Evolutionary conservation across 2,888 invertebrate genomes (phyloP).

Genomic region (Craniophora ligustri): DNA sequence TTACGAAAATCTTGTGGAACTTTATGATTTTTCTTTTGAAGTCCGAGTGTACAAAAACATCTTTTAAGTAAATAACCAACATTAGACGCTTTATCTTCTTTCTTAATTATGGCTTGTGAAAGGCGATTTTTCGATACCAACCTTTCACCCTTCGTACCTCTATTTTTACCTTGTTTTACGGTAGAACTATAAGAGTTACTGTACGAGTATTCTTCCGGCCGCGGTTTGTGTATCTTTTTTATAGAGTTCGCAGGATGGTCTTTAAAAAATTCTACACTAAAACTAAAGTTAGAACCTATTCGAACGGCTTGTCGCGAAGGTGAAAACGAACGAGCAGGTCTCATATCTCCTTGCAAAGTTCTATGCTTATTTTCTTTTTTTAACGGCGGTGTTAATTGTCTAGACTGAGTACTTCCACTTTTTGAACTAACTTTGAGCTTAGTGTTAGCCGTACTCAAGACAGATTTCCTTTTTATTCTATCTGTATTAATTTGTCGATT

Average conservation of each 20-base stretch:
- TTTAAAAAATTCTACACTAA: slow-evolving; percentile 59
- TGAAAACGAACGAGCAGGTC: neutral
- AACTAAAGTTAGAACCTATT: slow-evolving; percentile 56
- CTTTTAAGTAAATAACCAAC: slow-evolving; percentile 27
- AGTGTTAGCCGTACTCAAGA: slow-evolving; percentile 7
- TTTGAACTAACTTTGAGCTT: slow-evolving; percentile 3
- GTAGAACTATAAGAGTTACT: slow-evolving; percentile 2
- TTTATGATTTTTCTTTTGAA: slow-evolving; percentile 21
- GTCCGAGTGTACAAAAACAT: slow-evolving; percentile 27
- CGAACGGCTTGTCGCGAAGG: slow-evolving; percentile 42
- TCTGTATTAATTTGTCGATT: slow-evolving; percentile 1
- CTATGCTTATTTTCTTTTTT: slow-evolving; percentile 1
- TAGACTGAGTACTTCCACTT: slow-evolving; percentile 16
- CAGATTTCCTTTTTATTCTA: slow-evolving; percentile 18
- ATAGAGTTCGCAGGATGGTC: slow-evolving; percentile 6
- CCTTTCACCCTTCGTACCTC: slow-evolving; percentile 1
- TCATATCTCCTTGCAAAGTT: slow-evolving; percentile 1
- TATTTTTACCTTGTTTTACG: slow-evolving; percentile 6
- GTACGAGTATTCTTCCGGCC: neutral
- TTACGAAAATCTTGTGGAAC: neutral
- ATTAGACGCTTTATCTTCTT: slow-evolving; percentile 9
- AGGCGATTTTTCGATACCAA: neutral
- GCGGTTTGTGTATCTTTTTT: neutral
- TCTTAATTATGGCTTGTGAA: slow-evolving; percentile 8
- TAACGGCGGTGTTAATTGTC: slow-evolving; percentile 1